These are phyloP conservation scores for Leuciscus waleckii DNA, from an alignment of 2,797 vertebrate genomes.

Conservation along the genomic window DNA sequence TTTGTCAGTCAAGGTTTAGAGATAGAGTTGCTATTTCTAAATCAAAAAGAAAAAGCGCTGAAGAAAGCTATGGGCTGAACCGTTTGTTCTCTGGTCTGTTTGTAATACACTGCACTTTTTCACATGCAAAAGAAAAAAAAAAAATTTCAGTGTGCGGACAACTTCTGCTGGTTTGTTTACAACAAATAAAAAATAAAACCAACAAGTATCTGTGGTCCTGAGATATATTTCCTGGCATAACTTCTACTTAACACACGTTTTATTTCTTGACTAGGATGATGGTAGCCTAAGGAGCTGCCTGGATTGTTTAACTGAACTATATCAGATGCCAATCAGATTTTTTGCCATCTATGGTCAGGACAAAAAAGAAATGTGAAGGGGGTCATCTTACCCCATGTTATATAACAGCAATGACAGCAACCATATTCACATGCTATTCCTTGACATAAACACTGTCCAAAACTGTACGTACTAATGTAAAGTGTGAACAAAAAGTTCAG, in stretches of 20 bases:
- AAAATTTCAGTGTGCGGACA: background rate
- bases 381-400: too few relatives aligned
- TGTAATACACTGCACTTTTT: background rate
- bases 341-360: too few relatives aligned
- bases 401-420: background rate
- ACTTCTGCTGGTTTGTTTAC: background rate
- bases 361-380: too few relatives aligned
- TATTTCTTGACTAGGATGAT: background rate
- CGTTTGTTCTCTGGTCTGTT: background rate
- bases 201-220: background rate
- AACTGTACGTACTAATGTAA: background rate
- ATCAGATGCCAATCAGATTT: too few relatives aligned
- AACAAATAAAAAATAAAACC: background rate
- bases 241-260: background rate
- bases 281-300: background rate
- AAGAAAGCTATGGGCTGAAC: background rate
- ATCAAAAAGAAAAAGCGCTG: slow-evolving; percentile 2
- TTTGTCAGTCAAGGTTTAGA: background rate
- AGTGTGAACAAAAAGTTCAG: background rate
- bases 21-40: background rate
- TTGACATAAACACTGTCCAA: background rate
- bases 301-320: background rate
- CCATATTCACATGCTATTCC: background rate
- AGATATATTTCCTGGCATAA: background rate
- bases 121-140: background rate